Conservation (phyloP, 2,113 vertebrate species). For the Tiliqua scincoides region DNA sequence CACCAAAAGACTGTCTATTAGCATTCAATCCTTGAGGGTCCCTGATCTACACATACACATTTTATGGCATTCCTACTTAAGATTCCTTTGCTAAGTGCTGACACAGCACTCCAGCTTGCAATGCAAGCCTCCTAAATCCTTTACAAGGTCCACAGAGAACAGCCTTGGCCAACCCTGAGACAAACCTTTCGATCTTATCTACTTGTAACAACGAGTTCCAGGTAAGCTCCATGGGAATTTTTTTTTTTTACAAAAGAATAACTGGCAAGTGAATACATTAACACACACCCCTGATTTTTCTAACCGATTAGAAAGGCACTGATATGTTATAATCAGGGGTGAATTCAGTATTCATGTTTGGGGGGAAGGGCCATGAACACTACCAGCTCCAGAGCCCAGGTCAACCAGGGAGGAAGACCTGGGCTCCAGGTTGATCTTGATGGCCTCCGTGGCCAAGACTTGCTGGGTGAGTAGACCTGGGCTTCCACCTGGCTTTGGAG, state of each 20-base stretch:
- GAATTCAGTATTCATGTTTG: no score
- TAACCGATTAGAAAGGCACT: neutral
- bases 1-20: neutral
- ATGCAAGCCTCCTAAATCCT: neutral
- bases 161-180: fast-evolving
- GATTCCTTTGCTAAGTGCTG: fast-evolving
- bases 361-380: no score
- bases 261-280: neutral
- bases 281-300: no score
- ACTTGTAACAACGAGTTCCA: fast-evolving
- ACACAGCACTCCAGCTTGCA: neutral
- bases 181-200: fast-evolving
- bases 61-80: neutral
- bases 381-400: no score
- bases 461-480: no score
- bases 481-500: no score
- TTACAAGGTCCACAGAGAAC: fast-evolving
- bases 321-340: no score
- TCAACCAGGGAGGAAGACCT: no score
- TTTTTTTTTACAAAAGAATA: neutral
- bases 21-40: neutral
- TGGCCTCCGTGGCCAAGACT: no score
- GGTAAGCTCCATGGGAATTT: neutral
- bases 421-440: no score
- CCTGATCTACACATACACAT: fast-evolving